A percentile compares a stretch with the other conserved stretches of the same genome.
phyloP scores from a whole-genome alignment of 2,797 vertebrate genomes.

The Parotocinclus haroldoi region DNA sequence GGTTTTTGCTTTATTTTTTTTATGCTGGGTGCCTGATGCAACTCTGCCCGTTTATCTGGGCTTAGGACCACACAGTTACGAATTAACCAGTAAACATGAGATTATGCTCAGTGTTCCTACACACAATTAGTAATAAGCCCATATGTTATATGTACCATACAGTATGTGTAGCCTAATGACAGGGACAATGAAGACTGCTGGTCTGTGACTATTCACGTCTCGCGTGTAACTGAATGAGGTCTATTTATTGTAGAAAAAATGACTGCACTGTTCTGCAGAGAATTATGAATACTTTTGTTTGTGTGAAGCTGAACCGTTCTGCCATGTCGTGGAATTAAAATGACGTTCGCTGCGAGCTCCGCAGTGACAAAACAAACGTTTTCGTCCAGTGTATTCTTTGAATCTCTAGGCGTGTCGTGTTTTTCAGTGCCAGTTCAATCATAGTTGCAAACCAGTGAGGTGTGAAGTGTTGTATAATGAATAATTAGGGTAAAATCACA shows the following conservation, averaged over 20 bases:
- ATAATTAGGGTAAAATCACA: constrained; percentile 49
- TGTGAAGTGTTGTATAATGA: constrained; percentile 49
- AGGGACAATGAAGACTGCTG: not conserved
- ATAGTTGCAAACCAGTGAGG: constrained; percentile 35
- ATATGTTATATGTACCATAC: constrained; percentile 1
- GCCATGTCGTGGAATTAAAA: constrained; percentile 31
- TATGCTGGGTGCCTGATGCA: no score
- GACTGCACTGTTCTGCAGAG: constrained; percentile 25
- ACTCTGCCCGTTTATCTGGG: no score
- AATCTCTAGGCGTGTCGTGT: not conserved
- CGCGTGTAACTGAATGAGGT: not conserved
- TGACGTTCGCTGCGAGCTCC: not conserved
- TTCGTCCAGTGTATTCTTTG: no score
- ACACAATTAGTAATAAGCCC: constrained; percentile 5
- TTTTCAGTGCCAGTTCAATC: constrained; percentile 40
- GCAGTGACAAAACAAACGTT: not conserved
- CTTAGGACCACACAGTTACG: constrained; percentile 13
- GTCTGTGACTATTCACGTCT: not conserved
- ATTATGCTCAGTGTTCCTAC: constrained; percentile 20
- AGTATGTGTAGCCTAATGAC: not conserved
- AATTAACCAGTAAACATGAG: constrained; percentile 28
- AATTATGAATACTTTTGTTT: not conserved
- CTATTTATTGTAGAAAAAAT: constrained; percentile 33
- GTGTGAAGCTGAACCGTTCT: constrained; percentile 1
- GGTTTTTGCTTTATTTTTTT: no score